Conservation (phyloP, 2,888 invertebrate species). For the Allophyes oxyacanthae region DNA sequence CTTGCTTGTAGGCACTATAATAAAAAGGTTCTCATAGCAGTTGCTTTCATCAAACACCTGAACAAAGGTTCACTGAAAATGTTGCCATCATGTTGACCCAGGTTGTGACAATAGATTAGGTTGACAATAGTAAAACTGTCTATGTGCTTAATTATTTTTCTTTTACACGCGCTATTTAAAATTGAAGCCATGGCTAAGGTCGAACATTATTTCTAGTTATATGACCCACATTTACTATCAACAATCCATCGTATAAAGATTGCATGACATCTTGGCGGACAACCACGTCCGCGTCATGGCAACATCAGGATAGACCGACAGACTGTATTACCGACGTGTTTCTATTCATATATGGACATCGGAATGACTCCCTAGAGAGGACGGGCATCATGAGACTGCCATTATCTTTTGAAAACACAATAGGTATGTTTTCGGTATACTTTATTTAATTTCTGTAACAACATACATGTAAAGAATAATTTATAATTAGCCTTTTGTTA, state of each 20-base stretch:
- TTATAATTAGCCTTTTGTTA: constrained; percentile 21
- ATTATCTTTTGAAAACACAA: constrained; percentile 51
- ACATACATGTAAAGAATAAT: constrained; percentile 27
- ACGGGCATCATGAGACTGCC: constrained; percentile 45
- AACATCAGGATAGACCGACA: constrained; percentile 34
- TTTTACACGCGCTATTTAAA: constrained; percentile 47
- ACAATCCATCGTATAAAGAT: constrained; percentile 58
- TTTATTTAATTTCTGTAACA: constrained; percentile 33
- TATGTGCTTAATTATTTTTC: constrained; percentile 33
- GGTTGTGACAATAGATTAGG: constrained; percentile 13
- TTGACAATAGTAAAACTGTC: constrained; percentile 15
- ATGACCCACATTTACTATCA: constrained; percentile 58
- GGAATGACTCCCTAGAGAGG: constrained; percentile 44
- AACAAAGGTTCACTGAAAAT: constrained; percentile 40
- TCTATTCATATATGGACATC: constrained; percentile 51
- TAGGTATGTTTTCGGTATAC: constrained; percentile 31
- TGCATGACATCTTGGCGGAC: constrained; percentile 56
- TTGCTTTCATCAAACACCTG: constrained; percentile 32
- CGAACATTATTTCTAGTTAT: constrained; percentile 58
- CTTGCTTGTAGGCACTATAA: constrained; percentile 13
- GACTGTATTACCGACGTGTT: constrained; percentile 34
- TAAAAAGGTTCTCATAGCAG: constrained; percentile 23
- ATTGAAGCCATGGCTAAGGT: constrained; percentile 62
- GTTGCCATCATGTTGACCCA: constrained; percentile 20
- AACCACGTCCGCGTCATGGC: constrained; percentile 53